Percentiles rank a stretch among this genome's conserved stretches.
Conservation (phyloP, 2,888 invertebrate genomes). For the Chironomus riparius region DNA sequence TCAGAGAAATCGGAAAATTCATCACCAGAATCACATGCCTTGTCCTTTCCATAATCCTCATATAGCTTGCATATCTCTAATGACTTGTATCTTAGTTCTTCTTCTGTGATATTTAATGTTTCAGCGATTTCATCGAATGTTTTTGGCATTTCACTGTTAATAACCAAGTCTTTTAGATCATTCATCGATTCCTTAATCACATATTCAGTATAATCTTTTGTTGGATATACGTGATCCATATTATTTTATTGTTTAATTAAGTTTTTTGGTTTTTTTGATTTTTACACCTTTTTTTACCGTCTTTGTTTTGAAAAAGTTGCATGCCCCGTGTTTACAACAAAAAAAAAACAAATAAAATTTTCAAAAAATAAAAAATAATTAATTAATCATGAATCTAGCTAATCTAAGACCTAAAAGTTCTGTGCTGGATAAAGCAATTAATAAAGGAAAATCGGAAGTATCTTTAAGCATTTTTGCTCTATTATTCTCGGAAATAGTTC, state of each 20-base stretch:
- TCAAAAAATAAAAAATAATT: neutral
- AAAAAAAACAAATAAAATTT: neutral
- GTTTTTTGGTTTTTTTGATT: too few species aligned
- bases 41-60: conserved; percentile 1
- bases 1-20: neutral
- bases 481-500: conserved; percentile 95
- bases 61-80: neutral
- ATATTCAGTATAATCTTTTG: conserved; percentile 11
- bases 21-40: neutral
- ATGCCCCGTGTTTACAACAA: neutral
- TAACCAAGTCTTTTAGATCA: neutral
- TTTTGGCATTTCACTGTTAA: neutral
- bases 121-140: neutral
- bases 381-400: conserved; percentile 8
- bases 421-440: conserved; percentile 82
- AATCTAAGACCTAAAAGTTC: conserved; percentile 44
- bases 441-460: conserved; percentile 87
- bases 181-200: neutral
- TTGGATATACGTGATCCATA: conserved; percentile 20
- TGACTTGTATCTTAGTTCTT: neutral
- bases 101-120: neutral
- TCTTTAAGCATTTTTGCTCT: conserved; percentile 89
- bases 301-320: neutral
- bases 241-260: neutral
- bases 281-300: neutral